Evolutionary conservation across 2,113 vertebrate genomes (phyloP), one percentile per base, ranked within the genome.

Genomic region (Cygnus atratus): DNA sequence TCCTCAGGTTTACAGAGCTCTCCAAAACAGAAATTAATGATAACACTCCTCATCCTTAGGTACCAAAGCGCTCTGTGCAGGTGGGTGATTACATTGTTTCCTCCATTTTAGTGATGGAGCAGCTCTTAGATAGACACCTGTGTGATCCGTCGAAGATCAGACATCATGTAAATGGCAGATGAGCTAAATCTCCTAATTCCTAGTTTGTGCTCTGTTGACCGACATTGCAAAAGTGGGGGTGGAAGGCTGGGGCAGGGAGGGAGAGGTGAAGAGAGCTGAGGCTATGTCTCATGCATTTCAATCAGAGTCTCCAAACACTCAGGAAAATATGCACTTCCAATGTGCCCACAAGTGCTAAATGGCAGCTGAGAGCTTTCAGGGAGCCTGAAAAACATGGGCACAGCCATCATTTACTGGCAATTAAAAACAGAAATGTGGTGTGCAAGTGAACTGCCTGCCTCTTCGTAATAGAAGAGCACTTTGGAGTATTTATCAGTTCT

Each of bases 401-500:
- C 16, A 70, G 39, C 11, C 74, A 83, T 59, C 75, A 39, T 84
- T 89, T 94, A 41, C 35, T 82, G 88, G 63, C 61, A 90, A 71
- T 91, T 88, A 82, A 82, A 70, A 90, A 6, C 46, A 88, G 71
- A 94, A 91, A 88, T 62, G 55, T 5, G 13, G 25, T 48, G 29
- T 86, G 65, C 61, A 92, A 93, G 84, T 81, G 79, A 94, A 88
- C 90, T 91, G 43, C 44, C 75, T 93, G 70, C n/a, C 41, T 82
- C 81, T 79, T 28, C 1, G 37, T 72, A 92, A 97, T 86, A 10
- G 2, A 95, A 95, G 78, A 90, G 83, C 67, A 91, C 90, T 95
- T 88, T 39, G 16, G 59, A 84, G 39, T 92, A 83, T 97, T 94
- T 96, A 91, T 95, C 84, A 85, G 58, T 88, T 95, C 90, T 83